Conservation (phyloP, 30 jellyfish, hydroid and myxozoan genomes). For the Calvadosia cruxmelitensis region DNA sequence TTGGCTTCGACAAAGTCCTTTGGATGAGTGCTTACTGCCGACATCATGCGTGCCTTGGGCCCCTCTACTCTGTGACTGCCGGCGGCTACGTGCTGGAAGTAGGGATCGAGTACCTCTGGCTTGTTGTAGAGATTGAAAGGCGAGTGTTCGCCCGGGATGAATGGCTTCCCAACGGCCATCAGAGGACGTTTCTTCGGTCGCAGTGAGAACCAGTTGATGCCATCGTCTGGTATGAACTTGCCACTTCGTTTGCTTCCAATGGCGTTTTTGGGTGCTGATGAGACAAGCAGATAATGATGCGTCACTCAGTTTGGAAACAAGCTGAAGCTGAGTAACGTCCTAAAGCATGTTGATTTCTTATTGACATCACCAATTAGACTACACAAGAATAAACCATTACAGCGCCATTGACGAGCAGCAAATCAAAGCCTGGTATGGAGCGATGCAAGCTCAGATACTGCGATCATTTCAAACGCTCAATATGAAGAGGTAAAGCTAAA, state of each 20-base stretch:
- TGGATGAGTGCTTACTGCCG: background rate
- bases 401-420: too few relatives aligned
- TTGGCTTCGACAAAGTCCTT: background rate
- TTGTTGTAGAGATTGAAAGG: slow-evolving; percentile 50
- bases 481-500: too few relatives aligned
- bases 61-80: slow-evolving; percentile 22
- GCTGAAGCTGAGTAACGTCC: too few relatives aligned
- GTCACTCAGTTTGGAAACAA: too few relatives aligned
- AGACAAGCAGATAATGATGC: background rate
- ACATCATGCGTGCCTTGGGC: slow-evolving; percentile 19
- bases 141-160: slow-evolving; percentile 34
- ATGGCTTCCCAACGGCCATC: slow-evolving; percentile 51
- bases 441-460: too few relatives aligned
- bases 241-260: background rate
- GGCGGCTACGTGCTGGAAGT: slow-evolving; percentile 18
- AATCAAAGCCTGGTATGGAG: too few relatives aligned
- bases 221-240: slow-evolving; percentile 40
- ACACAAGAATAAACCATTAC: too few relatives aligned
- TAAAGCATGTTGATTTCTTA: too few relatives aligned
- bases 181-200: slow-evolving; percentile 7
- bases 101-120: slow-evolving; percentile 58
- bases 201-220: slow-evolving; percentile 57
- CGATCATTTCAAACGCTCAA: too few relatives aligned
- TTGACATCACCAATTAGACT: too few relatives aligned
- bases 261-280: background rate